A percentile compares a stretch with the other conserved stretches of the same genome.
phyloP scores from a whole-genome alignment of 2,888 invertebrate species.

The Megastigmus dorsalis region DNA sequence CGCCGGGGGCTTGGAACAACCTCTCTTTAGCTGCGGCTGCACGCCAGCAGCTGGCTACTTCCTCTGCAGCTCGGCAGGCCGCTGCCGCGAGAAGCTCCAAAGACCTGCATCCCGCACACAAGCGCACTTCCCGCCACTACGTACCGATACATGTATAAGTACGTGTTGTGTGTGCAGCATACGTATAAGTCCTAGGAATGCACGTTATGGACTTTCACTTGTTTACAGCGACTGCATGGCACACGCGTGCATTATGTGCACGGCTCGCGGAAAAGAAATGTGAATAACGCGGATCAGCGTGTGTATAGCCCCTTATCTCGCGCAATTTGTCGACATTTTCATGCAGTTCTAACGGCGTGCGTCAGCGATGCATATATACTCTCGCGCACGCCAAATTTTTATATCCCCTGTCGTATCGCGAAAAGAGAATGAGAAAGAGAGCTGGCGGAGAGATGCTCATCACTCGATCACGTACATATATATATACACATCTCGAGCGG shows the following conservation, averaged over 20 bases:
- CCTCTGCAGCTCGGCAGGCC: background rate
- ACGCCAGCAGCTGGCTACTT: too few relatives aligned
- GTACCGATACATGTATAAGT: too few relatives aligned
- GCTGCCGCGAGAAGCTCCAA: background rate
- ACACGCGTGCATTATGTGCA: background rate
- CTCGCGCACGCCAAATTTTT: background rate
- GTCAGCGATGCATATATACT: background rate
- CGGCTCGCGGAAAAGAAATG: conserved; percentile 2
- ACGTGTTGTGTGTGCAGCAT: too few relatives aligned
- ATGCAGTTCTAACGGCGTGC: too few relatives aligned
- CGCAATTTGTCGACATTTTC: conserved; percentile 13
- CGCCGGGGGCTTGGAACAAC: conserved; percentile 1
- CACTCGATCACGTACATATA: background rate
- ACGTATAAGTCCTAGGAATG: too few relatives aligned
- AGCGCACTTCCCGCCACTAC: background rate
- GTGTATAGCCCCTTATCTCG: conserved; percentile 15
- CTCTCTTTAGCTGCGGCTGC: too few relatives aligned
- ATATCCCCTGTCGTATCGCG: background rate
- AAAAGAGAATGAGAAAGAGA: background rate
- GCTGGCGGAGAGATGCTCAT: conserved; percentile 15
- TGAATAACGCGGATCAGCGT: background rate
- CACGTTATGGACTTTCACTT: too few relatives aligned
- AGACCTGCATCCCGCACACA: background rate
- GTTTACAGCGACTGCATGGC: background rate
- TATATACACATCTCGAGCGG: too few relatives aligned